Conservation (phyloP, 2,797 vertebrate species). For the Paratrypauchen microcephalus region DNA sequence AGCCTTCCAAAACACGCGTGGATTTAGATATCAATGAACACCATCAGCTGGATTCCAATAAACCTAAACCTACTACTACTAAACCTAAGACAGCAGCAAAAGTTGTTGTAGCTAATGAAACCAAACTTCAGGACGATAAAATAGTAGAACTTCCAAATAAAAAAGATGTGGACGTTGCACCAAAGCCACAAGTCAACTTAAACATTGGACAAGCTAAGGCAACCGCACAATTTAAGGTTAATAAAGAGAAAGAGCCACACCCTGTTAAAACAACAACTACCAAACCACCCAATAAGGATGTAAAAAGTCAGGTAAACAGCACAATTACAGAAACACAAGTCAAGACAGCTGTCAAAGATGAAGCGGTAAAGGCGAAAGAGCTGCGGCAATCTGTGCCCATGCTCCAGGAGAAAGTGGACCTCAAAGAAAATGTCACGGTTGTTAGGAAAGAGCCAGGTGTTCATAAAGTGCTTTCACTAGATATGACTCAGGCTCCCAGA, state of each 20-base stretch:
- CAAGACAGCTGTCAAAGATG: background rate
- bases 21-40: constrained; percentile 29
- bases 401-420: background rate
- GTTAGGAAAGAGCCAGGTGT: constrained; percentile 46
- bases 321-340: constrained; percentile 3
- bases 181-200: constrained; percentile 12
- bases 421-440: constrained; percentile 22
- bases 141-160: constrained; percentile 20
- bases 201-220: constrained; percentile 4
- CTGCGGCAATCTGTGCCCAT: constrained; percentile 4
- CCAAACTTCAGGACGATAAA: constrained; percentile 40
- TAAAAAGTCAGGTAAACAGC: constrained; percentile 3
- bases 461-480: constrained; percentile 84
- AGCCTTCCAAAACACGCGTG: constrained; percentile 36
- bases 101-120: constrained; percentile 9
- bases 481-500: constrained; percentile 81
- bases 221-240: constrained; percentile 13
- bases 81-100: background rate
- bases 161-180: background rate
- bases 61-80: background rate
- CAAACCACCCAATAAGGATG: constrained; percentile 20
- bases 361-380: constrained; percentile 1
- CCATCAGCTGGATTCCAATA: background rate
- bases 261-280: constrained; percentile 24
- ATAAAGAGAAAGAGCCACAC: constrained; percentile 21